Base-by-base conservation (phyloP, 2,797 vertebrate genomes). In the Falco columbarius region DNA sequence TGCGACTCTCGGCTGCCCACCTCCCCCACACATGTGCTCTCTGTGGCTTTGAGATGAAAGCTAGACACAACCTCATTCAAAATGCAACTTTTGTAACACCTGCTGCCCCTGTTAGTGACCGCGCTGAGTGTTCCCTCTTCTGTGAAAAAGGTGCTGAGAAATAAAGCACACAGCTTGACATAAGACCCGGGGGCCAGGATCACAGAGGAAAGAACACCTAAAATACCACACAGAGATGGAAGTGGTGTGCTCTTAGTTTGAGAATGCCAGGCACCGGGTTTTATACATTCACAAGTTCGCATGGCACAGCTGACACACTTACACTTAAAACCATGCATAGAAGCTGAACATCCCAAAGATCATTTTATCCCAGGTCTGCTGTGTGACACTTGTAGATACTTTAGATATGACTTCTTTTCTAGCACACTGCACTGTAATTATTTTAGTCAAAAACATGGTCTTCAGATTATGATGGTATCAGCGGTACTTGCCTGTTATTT, bases 191-290 rank as follows among this genome's bases (percentile, higher is more conserved):
- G n/a, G n/a, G n/a, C 18, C n/a, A 38, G 38, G 42, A 58, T 14
- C n/a, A 10, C 0, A 1, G 11, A 13, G 40, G 29, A 49, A 67
- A 54, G 71, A 40, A 0, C 1, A 56, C 49, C 30, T 22, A 12
- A 29, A 46, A 27, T 5, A 47, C 22, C n/a, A 10, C 1, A 9
- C 32, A 26, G 27, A 32, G 23, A 9, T 3, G 4, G 49, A 42
- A 44, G 13, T 3, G 34, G 38, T 46, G 26, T n/a, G 36, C 34
- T 32, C 32, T 70, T 20, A 12, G 34, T 12, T 59, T 3, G 3
- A 29, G 30, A 52, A 10, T 8, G 6, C 10, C 29, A 47, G 5
- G 29, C 6, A 1, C 6, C 27, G 13, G 32, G 51, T 16, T 49
- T 59, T 27, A 42, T 21, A 24, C 8, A 38, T 6, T 6, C 3